phyloP scores from a whole-genome alignment of 2,888 invertebrate species.

The Melieria crassipennis region DNA sequence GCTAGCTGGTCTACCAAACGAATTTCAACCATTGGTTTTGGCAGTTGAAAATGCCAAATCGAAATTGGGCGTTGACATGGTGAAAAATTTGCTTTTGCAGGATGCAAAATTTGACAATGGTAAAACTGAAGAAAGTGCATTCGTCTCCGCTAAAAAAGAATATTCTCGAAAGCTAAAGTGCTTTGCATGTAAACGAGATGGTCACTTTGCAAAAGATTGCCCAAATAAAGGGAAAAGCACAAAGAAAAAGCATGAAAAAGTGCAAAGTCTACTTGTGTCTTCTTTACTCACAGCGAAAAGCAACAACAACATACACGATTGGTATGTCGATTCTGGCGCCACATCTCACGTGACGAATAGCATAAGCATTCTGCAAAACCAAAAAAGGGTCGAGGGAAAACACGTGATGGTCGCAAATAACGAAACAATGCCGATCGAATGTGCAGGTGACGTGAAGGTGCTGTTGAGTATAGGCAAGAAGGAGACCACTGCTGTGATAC shows the following conservation, averaged over 20 bases:
- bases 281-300: slow-evolving; percentile 5
- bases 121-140: slow-evolving; percentile 30
- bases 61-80: slow-evolving; percentile 32
- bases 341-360: slow-evolving; percentile 31
- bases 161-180: slow-evolving; percentile 17
- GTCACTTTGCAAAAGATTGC: slow-evolving; percentile 32
- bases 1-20: slow-evolving; percentile 37
- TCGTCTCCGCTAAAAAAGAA: slow-evolving; percentile 9
- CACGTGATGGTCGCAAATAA: slow-evolving; percentile 14
- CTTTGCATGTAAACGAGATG: slow-evolving; percentile 31
- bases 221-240: slow-evolving; percentile 22
- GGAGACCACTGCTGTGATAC: too few species aligned
- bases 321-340: slow-evolving; percentile 34
- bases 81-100: slow-evolving; percentile 39
- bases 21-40: slow-evolving; percentile 31
- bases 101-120: slow-evolving; percentile 38
- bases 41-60: slow-evolving; percentile 37
- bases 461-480: too few species aligned
- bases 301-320: slow-evolving; percentile 7
- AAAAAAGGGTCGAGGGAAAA: slow-evolving; percentile 12
- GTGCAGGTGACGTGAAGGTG: slow-evolving; percentile 8
- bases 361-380: slow-evolving; percentile 22
- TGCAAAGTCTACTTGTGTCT: slow-evolving; percentile 1
- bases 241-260: background rate
- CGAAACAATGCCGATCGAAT: slow-evolving; percentile 18